phyloP scores from a whole-genome alignment of 2,113 vertebrate genomes.

The Coregonus clupeaformis region DNA sequence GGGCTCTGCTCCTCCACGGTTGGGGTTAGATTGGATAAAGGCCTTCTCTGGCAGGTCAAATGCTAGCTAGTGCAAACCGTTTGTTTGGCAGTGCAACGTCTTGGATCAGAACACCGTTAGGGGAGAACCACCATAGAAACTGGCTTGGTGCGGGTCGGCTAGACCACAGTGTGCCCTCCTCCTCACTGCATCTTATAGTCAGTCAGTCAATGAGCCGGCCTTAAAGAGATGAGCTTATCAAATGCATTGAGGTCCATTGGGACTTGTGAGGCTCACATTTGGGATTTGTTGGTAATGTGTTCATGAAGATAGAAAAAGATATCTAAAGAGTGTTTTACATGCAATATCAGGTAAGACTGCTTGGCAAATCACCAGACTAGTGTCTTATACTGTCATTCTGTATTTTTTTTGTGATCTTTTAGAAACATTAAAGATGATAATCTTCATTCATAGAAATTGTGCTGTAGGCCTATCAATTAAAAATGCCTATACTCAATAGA shows the following conservation, averaged over 20 bases:
- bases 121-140: constrained; percentile 27
- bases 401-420: background rate
- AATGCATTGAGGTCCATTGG: background rate
- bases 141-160: constrained; percentile 14
- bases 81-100: constrained; percentile 43
- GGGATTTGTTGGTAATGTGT: too few relatives aligned
- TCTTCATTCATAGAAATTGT: background rate
- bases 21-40: constrained; percentile 8
- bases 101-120: constrained; percentile 15
- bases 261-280: background rate
- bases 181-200: background rate
- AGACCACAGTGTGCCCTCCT: background rate
- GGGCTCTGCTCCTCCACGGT: background rate
- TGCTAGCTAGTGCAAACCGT: constrained; percentile 34
- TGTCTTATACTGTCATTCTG: too few relatives aligned
- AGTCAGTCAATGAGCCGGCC: background rate
- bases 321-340: too few relatives aligned
- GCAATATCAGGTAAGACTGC: too few relatives aligned
- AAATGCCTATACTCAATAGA: background rate
- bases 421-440: background rate
- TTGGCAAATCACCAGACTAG: too few relatives aligned
- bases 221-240: background rate
- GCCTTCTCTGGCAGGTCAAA: constrained; percentile 31
- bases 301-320: too few relatives aligned
- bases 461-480: background rate